phyloP scores from a whole-genome alignment of 2,113 vertebrate species.

The Sylvietta virens region DNA sequence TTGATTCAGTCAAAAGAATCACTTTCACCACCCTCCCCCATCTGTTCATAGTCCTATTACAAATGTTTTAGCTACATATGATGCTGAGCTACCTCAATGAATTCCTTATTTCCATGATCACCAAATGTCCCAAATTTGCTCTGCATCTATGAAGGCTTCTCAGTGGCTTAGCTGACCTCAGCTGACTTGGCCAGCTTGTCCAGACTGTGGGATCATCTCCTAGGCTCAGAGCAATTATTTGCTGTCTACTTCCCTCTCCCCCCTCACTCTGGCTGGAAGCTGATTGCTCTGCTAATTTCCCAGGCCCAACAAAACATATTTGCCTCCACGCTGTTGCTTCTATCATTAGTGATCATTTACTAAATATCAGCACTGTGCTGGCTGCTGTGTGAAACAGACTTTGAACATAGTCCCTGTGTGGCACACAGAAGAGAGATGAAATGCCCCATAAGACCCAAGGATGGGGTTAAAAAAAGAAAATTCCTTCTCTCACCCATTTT shows the following conservation, averaged over 20 bases:
- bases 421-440: background rate
- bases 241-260: background rate
- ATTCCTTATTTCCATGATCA: background rate
- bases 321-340: background rate
- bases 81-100: background rate
- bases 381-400: background rate
- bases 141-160: background rate
- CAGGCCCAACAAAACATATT: background rate
- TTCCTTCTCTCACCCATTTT: background rate
- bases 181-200: background rate
- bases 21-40: background rate
- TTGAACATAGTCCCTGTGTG: background rate
- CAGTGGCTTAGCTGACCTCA: background rate
- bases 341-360: constrained; percentile 4
- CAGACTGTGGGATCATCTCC: background rate
- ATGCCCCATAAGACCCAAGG: background rate
- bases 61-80: background rate
- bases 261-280: background rate
- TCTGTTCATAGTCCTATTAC: background rate
- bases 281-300: constrained; percentile 23
- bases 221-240: background rate
- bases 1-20: background rate
- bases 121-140: background rate
- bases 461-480: background rate
- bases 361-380: background rate